A percentile compares a stretch with the other conserved stretches of the same genome.
Evolutionary conservation across 2,113 vertebrate species (phyloP).

Genomic region (Cephalopterus ornatus): DNA sequence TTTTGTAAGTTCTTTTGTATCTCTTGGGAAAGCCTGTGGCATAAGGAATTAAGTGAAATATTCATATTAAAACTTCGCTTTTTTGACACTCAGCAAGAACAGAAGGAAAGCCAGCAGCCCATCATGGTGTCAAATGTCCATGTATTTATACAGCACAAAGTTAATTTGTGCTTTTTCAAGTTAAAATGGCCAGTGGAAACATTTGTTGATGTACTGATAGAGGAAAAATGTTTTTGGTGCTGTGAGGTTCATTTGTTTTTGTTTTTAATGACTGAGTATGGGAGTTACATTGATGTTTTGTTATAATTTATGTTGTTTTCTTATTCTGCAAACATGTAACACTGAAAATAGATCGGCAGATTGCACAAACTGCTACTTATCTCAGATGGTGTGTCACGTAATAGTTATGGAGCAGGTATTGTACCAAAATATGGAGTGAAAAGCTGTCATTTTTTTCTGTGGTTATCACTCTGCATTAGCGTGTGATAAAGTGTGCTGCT

Average conservation of each 20-base stretch:
- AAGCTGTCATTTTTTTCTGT: conserved; percentile 73
- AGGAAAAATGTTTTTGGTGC: conserved; percentile 52
- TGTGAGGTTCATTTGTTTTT: conserved; percentile 23
- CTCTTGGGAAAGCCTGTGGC: background rate
- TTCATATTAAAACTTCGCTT: background rate
- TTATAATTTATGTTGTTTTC: conserved; percentile 69
- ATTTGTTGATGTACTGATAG: conserved; percentile 56
- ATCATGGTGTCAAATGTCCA: background rate
- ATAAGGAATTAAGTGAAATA: conserved; percentile 17
- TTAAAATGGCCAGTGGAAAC: conserved; percentile 49
- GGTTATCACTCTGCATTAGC: conserved; percentile 74
- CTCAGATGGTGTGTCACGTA: conserved; percentile 70
- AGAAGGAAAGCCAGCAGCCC: background rate
- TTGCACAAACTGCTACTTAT: conserved; percentile 69
- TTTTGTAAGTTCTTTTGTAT: conserved; percentile 2
- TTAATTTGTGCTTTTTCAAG: conserved; percentile 48
- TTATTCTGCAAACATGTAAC: conserved; percentile 66
- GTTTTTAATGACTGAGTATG: conserved; percentile 17
- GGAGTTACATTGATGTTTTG: conserved; percentile 52
- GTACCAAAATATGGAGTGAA: conserved; percentile 64
- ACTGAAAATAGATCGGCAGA: conserved; percentile 69
- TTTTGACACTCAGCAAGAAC: background rate
- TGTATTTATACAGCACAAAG: background rate
- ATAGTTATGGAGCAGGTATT: conserved; percentile 67
- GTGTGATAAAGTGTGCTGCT: conserved; percentile 72